A percentile compares a stretch with the other conserved stretches of the same genome.
Conservation (phyloP, 30 jellyfish, hydroid and myxozoan species). For the Aurelia sp. region DNA sequence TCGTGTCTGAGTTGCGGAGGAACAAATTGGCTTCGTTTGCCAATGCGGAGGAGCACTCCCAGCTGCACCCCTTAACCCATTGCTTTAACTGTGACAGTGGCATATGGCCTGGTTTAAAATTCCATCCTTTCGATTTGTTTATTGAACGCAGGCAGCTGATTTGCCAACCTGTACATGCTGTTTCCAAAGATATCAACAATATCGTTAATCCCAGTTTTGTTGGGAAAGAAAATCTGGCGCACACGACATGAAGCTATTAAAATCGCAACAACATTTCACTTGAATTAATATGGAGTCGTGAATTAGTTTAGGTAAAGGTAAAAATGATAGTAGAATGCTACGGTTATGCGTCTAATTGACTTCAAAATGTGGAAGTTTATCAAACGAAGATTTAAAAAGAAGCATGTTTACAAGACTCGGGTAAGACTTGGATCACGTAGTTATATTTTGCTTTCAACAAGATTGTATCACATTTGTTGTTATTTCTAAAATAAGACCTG, state of each 20-base stretch:
- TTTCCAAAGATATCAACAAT: conserved; percentile 1
- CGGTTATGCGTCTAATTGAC: too few species aligned
- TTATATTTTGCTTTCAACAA: neutral
- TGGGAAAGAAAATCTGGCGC: neutral
- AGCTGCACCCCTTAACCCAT: too few species aligned
- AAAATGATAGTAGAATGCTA: too few species aligned
- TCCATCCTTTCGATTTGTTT: too few species aligned
- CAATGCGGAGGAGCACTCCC: too few species aligned
- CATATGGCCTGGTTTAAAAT: too few species aligned
- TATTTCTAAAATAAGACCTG: neutral
- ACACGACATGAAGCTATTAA: conserved; percentile 21
- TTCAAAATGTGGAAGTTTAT: conserved; percentile 22
- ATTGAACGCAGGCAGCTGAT: neutral
- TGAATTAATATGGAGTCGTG: too few species aligned
- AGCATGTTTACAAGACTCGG: conserved; percentile 43
- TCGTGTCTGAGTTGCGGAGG: too few species aligned
- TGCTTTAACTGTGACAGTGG: too few species aligned
- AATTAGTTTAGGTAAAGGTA: too few species aligned
- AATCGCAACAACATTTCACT: too few species aligned
- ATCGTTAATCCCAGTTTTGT: conserved; percentile 1
- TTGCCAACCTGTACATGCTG: conserved; percentile 4
- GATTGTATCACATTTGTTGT: neutral
- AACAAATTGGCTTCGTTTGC: too few species aligned
- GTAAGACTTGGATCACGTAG: conserved; percentile 1
- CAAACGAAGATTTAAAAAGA: conserved; percentile 17